Evolutionary conservation across 2,113 vertebrate species (phyloP).

Genomic region (Onychostruthus taczanowskii): DNA sequence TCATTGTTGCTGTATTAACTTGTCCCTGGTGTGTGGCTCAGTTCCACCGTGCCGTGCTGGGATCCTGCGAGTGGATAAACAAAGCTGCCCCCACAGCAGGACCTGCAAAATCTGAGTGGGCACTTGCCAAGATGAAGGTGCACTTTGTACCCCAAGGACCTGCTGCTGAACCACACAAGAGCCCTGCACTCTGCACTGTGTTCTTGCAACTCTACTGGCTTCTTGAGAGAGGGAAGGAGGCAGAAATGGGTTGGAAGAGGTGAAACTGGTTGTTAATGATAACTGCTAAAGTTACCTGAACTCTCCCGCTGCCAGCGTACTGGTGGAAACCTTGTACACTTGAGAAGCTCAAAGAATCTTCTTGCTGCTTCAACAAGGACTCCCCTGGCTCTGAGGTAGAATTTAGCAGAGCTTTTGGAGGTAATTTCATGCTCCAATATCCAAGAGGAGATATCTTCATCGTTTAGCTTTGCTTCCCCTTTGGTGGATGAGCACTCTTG

Average conservation of each 20-base stretch:
- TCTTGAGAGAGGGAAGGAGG: not conserved
- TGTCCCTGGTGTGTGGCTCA: not conserved
- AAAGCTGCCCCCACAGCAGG: not conserved
- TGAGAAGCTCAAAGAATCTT: not conserved
- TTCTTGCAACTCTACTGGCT: not conserved
- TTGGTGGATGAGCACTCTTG: not conserved
- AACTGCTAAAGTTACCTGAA: not conserved
- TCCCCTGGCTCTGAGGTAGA: not conserved
- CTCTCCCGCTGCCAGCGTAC: fast-evolving
- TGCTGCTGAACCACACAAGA: not conserved
- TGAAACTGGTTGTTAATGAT: not conserved
- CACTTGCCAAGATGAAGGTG: not conserved
- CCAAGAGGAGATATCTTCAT: not conserved
- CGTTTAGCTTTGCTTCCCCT: not conserved
- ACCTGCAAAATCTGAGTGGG: not conserved
- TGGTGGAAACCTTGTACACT: not conserved
- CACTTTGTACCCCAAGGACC: not conserved
- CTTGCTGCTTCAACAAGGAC: not conserved
- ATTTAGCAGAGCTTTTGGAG: not conserved
- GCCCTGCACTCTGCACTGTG: not conserved
- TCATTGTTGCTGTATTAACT: not conserved
- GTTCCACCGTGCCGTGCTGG: not conserved
- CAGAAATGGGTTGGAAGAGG: not conserved
- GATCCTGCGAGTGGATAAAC: not conserved
- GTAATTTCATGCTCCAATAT: not conserved